Base-by-base conservation (phyloP, 2,888 invertebrate species). In the Hypselothyrea guttata region DNA sequence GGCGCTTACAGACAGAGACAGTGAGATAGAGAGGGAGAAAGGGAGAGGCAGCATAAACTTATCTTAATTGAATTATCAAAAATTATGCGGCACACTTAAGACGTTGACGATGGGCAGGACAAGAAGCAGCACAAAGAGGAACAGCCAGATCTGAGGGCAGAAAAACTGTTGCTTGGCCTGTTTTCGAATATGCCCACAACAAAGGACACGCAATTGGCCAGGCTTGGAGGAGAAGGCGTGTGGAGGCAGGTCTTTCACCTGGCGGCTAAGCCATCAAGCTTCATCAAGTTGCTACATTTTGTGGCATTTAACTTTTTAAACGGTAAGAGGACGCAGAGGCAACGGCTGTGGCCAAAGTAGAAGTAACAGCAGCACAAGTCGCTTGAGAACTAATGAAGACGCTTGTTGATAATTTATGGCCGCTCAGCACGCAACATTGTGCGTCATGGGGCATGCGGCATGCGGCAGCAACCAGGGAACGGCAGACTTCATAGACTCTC, bases 11-110 rank as follows among this genome's bases (percentile, higher is more conserved):
- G n/a, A 22, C 22, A 22, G 41, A 46, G 46, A 62, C 67, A 58
- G 61, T 37, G 3, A 2, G 22, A 22, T 22, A 22, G 5, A 38
- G 7, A 7, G 38, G n/a, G 38, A 38, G 16, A 59, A 38, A 41
- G 30, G 30, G 44, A 53, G 37, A 44, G 59, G 38, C 40, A 71
- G 46, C 63, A 73, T 66, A 76, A 74, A 82, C 78, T 82, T 78
- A 78, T 78, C 83, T 78, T 82, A 78, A 78, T 78, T 78, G 78
- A 78, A 78, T 78, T 78, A 78, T 78, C 77, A 78, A 78, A 77
- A 76, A 76, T 76, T 76, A 76, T 76, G 76, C 75, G 72, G 70
- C 63, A 75, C 78, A 78, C 78, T 78, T 78, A 75, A 72, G 64
- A 58, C 61, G 75, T 54, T 30, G 51, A 35, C 46, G 51, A 41